Evolutionary conservation across 64 coral and sea anemone species (phyloP), one percentile per base, ranked within the genome.

Genomic region (Acropora tenuis): DNA sequence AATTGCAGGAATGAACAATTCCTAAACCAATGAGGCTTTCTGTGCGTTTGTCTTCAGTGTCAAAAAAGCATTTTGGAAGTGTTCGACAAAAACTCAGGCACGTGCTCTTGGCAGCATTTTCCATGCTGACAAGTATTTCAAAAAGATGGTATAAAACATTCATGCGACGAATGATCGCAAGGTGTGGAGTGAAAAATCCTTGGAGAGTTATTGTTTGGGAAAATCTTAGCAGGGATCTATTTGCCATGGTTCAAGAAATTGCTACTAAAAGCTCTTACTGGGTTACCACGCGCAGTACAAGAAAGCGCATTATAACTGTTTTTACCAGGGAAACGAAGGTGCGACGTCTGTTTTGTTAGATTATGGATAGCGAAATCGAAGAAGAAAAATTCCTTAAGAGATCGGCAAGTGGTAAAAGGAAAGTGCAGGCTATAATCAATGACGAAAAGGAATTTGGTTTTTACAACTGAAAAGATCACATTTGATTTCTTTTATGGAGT

Each of bases 181-280:
- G 77, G 77, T 79, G 48, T 79, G 77, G 77, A 79, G 77, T 79
- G 77, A 79, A 79, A 79, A 79, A 79, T 79, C 77, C 77, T 53
- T 79, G 78, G 50, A 41, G 78, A 80, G 50, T 59, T 40, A 59
- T 53, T 80, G 50, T 80, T 80, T 80, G 8, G n/a, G 78, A 80
- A 80, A 59, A 80, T 58, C 78, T 59, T 43, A 43, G 73, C 10
- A 75, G 41, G 73, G 73, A 75, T 45, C 78, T 80, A 80, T 80
- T 80, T 80, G 78, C 8, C 52, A 59, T 80, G 78, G 18, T 59
- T 80, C 3, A 59, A 80, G 50, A 80, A 80, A 80, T 80, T 80
- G 50, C 18, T 80, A 80, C 1, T 52, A 80, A 4, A 80, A 80
- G 18, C 78, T 80, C 78, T 80, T 40, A 59, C 18, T 50, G 78